Evolutionary conservation across 2,888 invertebrate species (phyloP).

Genomic region (Heliconius hortense): DNA sequence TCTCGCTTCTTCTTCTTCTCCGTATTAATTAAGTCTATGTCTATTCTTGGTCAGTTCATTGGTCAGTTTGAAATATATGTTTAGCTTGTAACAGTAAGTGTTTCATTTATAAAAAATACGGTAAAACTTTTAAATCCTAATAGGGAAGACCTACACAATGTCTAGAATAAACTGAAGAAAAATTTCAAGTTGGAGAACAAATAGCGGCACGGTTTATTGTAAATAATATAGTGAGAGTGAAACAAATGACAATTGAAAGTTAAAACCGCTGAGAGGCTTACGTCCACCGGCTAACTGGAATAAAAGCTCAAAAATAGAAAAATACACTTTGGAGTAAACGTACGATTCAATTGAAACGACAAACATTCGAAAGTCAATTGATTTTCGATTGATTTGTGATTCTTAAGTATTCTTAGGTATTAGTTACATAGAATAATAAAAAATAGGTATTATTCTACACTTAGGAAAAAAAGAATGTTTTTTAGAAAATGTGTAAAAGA

Average conservation of each 20-base stretch:
- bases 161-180: background rate
- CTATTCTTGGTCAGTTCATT: no score
- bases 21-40: no score
- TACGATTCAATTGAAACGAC: slow-evolving; percentile 2
- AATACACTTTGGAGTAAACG: background rate
- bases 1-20: no score
- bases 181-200: background rate
- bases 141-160: background rate
- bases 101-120: background rate
- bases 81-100: no score
- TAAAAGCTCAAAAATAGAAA: slow-evolving; percentile 26
- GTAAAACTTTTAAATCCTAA: background rate
- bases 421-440: no score
- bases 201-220: slow-evolving; percentile 29
- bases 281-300: slow-evolving; percentile 32
- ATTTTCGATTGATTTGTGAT: background rate
- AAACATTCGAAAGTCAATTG: background rate
- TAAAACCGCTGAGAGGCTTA: slow-evolving; percentile 43
- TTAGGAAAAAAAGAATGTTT: background rate
- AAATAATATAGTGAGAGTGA: slow-evolving; percentile 40
- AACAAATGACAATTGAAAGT: slow-evolving; percentile 44
- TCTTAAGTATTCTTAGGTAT: background rate
- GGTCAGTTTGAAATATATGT: no score
- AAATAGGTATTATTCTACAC: background rate
- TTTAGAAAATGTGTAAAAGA: background rate